Conservation (phyloP, 2,113 vertebrate species). For the Plecotus auritus region DNA sequence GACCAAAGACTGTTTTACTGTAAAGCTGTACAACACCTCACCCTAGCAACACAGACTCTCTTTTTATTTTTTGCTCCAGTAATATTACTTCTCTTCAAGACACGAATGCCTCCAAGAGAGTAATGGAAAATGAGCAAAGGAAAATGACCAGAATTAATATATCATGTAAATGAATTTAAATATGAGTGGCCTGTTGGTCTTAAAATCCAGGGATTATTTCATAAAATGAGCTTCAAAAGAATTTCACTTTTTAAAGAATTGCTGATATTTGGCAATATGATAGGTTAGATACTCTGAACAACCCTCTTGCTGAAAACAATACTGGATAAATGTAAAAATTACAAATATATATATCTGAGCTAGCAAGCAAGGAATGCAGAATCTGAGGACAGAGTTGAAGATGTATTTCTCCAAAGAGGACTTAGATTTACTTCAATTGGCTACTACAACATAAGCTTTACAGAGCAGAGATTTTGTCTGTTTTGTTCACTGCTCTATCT, state of each 20-base stretch:
- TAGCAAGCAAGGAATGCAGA: not conserved
- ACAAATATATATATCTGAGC: not conserved
- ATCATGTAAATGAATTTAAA: not conserved
- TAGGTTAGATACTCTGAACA: not conserved
- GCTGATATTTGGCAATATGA: not conserved
- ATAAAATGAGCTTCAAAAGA: not conserved
- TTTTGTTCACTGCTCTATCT: not conserved
- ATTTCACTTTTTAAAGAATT: not conserved
- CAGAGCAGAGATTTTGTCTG: not conserved
- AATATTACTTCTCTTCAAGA: not conserved
- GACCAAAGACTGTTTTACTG: not conserved
- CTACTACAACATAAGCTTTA: not conserved
- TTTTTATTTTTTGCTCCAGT: not conserved
- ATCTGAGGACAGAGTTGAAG: not conserved
- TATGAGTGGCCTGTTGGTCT: not conserved
- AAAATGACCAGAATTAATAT: not conserved
- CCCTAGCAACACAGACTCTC: not conserved
- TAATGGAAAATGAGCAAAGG: not conserved
- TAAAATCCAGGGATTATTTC: not conserved
- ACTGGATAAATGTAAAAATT: not conserved
- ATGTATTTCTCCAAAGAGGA: not conserved
- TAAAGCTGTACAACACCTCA: not conserved
- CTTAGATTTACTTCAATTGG: not conserved
- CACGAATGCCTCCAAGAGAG: not conserved
- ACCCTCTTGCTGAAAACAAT: not conserved